These are phyloP conservation scores for Psephotus haematonotus DNA, from an alignment of 2,113 vertebrate species.

Conservation along the genomic window DNA sequence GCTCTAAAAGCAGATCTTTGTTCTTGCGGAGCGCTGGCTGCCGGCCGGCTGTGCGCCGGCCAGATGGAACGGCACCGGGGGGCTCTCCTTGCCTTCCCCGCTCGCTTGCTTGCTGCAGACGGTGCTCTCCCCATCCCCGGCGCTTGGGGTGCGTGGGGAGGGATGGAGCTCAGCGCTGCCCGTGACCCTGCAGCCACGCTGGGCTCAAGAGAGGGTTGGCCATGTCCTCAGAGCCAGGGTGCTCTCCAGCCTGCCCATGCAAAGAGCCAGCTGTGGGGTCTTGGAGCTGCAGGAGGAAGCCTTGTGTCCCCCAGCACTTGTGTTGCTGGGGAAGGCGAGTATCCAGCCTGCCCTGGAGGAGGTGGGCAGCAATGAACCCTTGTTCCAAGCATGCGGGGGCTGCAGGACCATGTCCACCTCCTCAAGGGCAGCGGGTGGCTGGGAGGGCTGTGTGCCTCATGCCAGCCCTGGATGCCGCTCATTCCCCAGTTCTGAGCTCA, in stretches of 20 bases:
- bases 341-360: background rate
- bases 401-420: background rate
- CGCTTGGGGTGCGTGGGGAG: accelerated
- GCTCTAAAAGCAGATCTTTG: slow-evolving; percentile 63
- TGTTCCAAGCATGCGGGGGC: background rate
- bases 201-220: background rate
- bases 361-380: background rate
- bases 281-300: background rate
- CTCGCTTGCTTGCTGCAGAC: background rate
- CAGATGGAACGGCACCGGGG: slow-evolving; percentile 53
- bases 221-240: background rate
- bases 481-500: slow-evolving; percentile 68
- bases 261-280: background rate
- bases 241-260: background rate
- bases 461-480: slow-evolving; percentile 33
- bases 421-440: slow-evolving; percentile 29
- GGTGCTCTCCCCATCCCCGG: background rate
- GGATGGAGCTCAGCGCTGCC: background rate
- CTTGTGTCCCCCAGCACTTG: background rate
- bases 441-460: background rate
- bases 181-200: background rate
- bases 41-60: slow-evolving; percentile 30
- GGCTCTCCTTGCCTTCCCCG: slow-evolving; percentile 34
- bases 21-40: slow-evolving; percentile 57
- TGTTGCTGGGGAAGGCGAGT: too few relatives aligned